A percentile compares a stretch with the other conserved stretches of the same genome.
Conservation (phyloP, 2,888 invertebrate genomes). For the Drosophila greeni region DNA sequence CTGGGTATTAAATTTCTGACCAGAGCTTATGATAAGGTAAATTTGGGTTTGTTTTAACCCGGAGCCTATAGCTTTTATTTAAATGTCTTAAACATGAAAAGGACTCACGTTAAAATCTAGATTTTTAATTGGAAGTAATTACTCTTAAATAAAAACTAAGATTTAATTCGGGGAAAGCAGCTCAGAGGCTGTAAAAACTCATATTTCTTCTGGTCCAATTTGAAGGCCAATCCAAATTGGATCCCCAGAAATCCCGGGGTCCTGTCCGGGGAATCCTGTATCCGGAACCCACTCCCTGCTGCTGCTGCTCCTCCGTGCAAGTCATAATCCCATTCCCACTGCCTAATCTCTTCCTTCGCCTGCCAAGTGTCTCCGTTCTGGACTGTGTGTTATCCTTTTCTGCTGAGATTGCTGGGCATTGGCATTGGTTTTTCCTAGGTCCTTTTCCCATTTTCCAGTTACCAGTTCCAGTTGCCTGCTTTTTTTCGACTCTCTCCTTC, state of each 20-base stretch:
- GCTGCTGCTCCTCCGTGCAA: background rate
- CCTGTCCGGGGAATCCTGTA: background rate
- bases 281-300: background rate
- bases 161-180: background rate
- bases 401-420: slow-evolving; percentile 33
- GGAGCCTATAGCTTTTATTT: background rate
- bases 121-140: slow-evolving; percentile 1
- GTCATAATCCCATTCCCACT: slow-evolving; percentile 6
- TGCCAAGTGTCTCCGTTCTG: slow-evolving; percentile 15
- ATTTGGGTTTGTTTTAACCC: background rate
- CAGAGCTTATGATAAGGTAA: background rate
- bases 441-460: too few relatives aligned
- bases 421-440: slow-evolving; percentile 5
- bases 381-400: slow-evolving; percentile 24
- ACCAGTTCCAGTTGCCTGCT: background rate
- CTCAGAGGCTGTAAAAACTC: background rate
- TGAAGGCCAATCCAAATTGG: background rate
- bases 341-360: slow-evolving; percentile 16
- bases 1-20: background rate
- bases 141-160: background rate
- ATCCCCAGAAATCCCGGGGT: too few relatives aligned
- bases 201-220: background rate
- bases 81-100: background rate
- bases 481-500: slow-evolving; percentile 7
- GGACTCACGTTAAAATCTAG: background rate